A percentile compares a stretch with the other conserved stretches of the same genome.
phyloP scores from a whole-genome alignment of 2,113 vertebrate species.

The Corynorhinus townsendii region DNA sequence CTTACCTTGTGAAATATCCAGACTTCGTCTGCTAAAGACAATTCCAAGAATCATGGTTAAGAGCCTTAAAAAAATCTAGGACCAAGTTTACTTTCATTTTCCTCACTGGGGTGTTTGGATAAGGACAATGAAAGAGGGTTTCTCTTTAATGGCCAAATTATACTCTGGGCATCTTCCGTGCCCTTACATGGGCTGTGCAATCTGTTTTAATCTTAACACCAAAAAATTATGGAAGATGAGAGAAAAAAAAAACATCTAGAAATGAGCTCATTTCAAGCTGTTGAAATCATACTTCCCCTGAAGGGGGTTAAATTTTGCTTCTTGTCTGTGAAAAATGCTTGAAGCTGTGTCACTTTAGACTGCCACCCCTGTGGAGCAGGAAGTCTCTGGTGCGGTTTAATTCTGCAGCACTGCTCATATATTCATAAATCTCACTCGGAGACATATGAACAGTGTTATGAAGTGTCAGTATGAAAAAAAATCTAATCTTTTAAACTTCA shows the following conservation, averaged over 20 bases:
- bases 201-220: conserved; percentile 74
- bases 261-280: conserved; percentile 78
- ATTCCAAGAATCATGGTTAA: neutral
- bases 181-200: conserved; percentile 36
- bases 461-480: conserved; percentile 66
- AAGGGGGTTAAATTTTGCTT: conserved; percentile 82
- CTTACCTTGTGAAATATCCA: conserved; percentile 71
- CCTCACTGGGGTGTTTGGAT: neutral
- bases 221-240: conserved; percentile 63
- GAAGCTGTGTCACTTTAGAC: conserved; percentile 89
- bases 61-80: neutral
- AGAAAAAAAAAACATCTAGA: conserved; percentile 68
- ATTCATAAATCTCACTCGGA: conserved; percentile 77
- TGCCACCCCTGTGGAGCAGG: conserved; percentile 87
- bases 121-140: conserved; percentile 23
- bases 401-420: conserved; percentile 80
- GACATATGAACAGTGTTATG: conserved; percentile 74
- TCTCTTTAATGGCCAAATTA: conserved; percentile 54
- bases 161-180: neutral
- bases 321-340: conserved; percentile 90
- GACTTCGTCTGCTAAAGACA: neutral
- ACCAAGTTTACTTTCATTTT: neutral
- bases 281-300: conserved; percentile 78
- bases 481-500: conserved; percentile 65
- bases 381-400: conserved; percentile 86